Percentiles rank a stretch among this genome's conserved stretches.
Evolutionary conservation across 2,888 invertebrate genomes (phyloP).

Genomic region (Hylaea fasciaria): DNA sequence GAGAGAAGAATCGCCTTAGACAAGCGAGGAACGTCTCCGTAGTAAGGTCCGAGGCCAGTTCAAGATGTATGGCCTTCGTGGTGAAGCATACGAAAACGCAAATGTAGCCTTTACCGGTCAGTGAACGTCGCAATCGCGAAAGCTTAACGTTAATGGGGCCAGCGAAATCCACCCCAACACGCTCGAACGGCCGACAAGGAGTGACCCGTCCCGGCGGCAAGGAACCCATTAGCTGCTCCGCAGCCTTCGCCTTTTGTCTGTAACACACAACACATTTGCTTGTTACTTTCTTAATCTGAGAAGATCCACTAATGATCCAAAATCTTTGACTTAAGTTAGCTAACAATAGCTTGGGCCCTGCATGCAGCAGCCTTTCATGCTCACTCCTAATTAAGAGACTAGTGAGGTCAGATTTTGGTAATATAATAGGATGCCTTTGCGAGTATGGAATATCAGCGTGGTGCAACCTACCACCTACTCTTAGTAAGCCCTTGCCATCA

Average conservation of each 20-base stretch:
- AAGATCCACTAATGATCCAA: background rate
- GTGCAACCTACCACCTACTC: background rate
- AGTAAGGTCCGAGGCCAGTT: background rate
- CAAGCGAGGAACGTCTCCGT: background rate
- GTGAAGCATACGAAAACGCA: background rate
- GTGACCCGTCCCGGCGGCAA: background rate
- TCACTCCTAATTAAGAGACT: background rate
- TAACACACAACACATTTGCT: background rate
- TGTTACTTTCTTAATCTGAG: background rate
- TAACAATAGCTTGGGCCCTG: background rate
- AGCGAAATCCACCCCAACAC: background rate
- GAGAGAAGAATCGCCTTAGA: background rate
- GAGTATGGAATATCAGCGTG: background rate
- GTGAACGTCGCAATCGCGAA: background rate
- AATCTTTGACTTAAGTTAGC: background rate
- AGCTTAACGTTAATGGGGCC: background rate
- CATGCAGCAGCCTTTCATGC: background rate
- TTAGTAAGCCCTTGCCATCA: background rate
- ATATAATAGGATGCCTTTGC: background rate
- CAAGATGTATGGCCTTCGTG: background rate
- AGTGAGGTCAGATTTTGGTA: background rate
- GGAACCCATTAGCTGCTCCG: background rate
- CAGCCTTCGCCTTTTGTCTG: background rate
- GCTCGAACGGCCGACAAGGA: background rate
- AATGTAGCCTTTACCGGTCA: background rate